These are phyloP conservation scores for Microctenopoma steveboyesi DNA, from an alignment of 2,797 vertebrate species.

Conservation along the genomic window DNA sequence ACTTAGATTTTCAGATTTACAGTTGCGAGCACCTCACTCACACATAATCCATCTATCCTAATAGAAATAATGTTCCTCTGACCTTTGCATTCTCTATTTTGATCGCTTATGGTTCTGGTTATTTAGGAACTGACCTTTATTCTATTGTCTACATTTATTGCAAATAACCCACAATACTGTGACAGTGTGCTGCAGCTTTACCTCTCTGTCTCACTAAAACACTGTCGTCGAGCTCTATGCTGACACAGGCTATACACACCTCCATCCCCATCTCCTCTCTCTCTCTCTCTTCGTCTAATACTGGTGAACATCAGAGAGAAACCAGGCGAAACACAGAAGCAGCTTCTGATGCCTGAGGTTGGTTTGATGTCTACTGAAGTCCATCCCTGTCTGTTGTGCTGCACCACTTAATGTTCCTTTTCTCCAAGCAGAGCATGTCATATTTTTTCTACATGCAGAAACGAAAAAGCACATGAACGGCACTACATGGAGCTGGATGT, in stretches of 20 bases:
- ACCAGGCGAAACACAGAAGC: slow-evolving; percentile 34
- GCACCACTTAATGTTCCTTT: slow-evolving; percentile 9
- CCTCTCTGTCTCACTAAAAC: slow-evolving; percentile 26
- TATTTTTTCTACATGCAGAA: slow-evolving; percentile 10
- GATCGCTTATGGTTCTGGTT: slow-evolving; percentile 29
- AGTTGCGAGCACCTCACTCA: slow-evolving; percentile 29
- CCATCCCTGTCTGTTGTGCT: slow-evolving; percentile 24
- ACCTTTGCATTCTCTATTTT: slow-evolving; percentile 54
- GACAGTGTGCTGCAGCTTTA: background rate
- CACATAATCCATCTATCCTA: slow-evolving; percentile 28
- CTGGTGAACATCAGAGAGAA: slow-evolving; percentile 49
- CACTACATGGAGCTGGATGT: background rate
- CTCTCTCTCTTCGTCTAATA: slow-evolving; percentile 19
- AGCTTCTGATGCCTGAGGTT: slow-evolving; percentile 39
- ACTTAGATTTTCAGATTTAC: slow-evolving; percentile 43
- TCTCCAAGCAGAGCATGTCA: slow-evolving; percentile 3
- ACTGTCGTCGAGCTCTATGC: slow-evolving; percentile 21
- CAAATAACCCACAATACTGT: slow-evolving; percentile 16
- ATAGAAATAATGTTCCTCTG: slow-evolving; percentile 40
- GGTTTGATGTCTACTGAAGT: slow-evolving; percentile 43
- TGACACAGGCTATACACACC: slow-evolving; percentile 27
- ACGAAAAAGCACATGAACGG: no score
- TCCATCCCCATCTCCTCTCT: slow-evolving; percentile 11
- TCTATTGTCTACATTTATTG: slow-evolving; percentile 21
- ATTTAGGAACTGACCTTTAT: slow-evolving; percentile 54